Conservation (phyloP, 1,140 invertebrate species). For the Gerris buenoi region DNA sequence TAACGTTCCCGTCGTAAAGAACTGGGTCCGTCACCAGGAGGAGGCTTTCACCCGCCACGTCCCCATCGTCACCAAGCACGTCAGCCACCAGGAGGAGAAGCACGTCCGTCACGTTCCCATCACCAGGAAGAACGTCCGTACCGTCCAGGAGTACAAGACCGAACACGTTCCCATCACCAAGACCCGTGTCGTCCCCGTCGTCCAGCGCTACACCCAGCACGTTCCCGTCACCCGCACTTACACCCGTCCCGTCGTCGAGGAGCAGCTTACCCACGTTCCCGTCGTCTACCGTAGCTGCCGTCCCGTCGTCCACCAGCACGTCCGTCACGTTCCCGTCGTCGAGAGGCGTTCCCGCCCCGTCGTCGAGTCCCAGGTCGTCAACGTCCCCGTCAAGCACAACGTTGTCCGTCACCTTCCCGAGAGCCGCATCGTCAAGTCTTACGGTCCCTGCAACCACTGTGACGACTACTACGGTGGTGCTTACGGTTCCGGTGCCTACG, state of each 20-base stretch:
- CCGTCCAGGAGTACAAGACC: conserved; percentile 8
- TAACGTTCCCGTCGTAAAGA: conserved; percentile 9
- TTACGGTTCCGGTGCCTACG: background rate
- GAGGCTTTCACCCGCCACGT: conserved; percentile 9
- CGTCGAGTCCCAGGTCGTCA: conserved; percentile 5
- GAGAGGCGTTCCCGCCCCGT: conserved; percentile 5
- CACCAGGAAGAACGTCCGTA: conserved; percentile 1
- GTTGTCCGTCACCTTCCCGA: conserved; percentile 4
- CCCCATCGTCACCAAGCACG: conserved; percentile 6
- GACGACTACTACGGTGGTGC: too few relatives aligned
- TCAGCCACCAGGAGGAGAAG: conserved; percentile 10
- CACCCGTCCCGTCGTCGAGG: conserved; percentile 10
- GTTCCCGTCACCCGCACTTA: conserved; percentile 8
- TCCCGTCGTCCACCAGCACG: conserved; percentile 3
- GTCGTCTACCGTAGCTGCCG: background rate
- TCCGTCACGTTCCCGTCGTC: conserved; percentile 11
- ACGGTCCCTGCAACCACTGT: conserved; percentile 2
- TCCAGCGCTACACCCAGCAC: conserved; percentile 12
- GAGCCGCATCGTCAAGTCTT: background rate
- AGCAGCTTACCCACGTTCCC: conserved; percentile 7
- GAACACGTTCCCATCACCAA: conserved; percentile 8
- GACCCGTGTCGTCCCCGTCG: conserved; percentile 4
- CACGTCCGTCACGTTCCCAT: conserved; percentile 10
- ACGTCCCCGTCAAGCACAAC: conserved; percentile 10
- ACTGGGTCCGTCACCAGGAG: conserved; percentile 5